These are phyloP conservation scores for Eunapius fragilis DNA, from an alignment of 37 sponge, comb jelly and placozoan genomes.

Conservation along the genomic window DNA sequence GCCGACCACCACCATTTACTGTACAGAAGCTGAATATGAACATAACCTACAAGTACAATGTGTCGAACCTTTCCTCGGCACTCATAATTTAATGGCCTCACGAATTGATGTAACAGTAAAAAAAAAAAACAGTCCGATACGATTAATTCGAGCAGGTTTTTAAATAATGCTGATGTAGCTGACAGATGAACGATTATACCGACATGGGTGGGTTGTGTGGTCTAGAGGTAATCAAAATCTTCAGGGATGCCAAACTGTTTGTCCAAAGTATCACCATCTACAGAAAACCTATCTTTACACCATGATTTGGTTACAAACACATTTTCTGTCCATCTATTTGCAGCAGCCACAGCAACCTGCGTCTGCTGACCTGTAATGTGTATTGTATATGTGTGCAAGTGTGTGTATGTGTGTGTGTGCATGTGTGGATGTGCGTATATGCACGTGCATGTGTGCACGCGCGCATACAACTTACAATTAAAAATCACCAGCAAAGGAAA, in stretches of 20 bases:
- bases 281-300: constrained; percentile 89
- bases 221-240: constrained; percentile 91
- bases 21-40: not conserved
- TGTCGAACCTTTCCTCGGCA: not conserved
- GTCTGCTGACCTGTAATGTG: constrained; percentile 64
- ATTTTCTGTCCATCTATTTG: constrained; percentile 99
- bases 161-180: too few relatives aligned
- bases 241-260: constrained; percentile 97
- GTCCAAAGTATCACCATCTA: constrained; percentile 74
- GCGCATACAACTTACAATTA: too few relatives aligned
- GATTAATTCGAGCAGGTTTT: not conserved
- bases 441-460: too few relatives aligned
- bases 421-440: too few relatives aligned
- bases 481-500: not conserved
- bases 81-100: not conserved
- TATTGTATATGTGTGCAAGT: too few relatives aligned
- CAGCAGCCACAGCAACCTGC: constrained; percentile 64
- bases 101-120: not conserved
- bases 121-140: not conserved
- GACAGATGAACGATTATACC: not conserved
- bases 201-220: not conserved
- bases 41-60: not conserved
- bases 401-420: too few relatives aligned
- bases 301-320: constrained; percentile 91
- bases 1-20: not conserved